Percentiles rank a stretch among this genome's conserved stretches.
Conservation (phyloP, 2,888 invertebrate genomes). For the Xanthostigma xanthostigma region DNA sequence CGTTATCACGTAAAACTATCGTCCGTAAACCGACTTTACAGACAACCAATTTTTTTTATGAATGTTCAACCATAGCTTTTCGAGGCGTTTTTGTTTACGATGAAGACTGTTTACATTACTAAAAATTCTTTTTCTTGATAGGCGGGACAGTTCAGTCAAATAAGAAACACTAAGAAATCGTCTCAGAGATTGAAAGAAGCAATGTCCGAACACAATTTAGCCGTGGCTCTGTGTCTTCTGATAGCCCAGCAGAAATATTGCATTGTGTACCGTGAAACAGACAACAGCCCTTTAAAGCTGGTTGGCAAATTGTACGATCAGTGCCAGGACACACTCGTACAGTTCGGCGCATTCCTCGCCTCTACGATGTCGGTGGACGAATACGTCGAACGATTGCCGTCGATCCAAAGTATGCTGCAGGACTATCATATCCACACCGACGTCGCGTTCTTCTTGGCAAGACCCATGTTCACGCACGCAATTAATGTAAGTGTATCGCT, state of each 20-base stretch:
- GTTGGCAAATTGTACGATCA: slow-evolving; percentile 77
- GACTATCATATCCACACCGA: slow-evolving; percentile 92
- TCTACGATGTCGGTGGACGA: slow-evolving; percentile 90
- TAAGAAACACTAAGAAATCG: slow-evolving; percentile 91
- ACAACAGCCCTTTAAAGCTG: slow-evolving; percentile 71
- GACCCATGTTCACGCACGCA: slow-evolving; percentile 77
- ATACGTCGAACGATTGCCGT: slow-evolving; percentile 75
- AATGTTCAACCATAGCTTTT: too few species aligned
- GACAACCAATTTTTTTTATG: too few species aligned
- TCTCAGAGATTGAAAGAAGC: slow-evolving; percentile 90
- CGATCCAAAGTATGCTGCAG: slow-evolving; percentile 72
- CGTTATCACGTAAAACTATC: too few species aligned
- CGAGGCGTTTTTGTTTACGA: too few species aligned
- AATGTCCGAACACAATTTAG: slow-evolving; percentile 82
- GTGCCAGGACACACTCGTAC: slow-evolving; percentile 96
- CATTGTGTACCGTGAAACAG: slow-evolving; percentile 74
- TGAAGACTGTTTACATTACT: too few species aligned
- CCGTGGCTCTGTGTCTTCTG: slow-evolving; percentile 80
- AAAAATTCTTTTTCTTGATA: slow-evolving; percentile 32
- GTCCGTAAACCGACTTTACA: too few species aligned
- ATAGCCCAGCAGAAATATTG: slow-evolving; percentile 96
- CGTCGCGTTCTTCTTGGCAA: slow-evolving; percentile 92
- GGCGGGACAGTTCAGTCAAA: slow-evolving; percentile 96
- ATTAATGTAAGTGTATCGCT: slow-evolving; percentile 47
- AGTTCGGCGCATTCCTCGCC: slow-evolving; percentile 92